Percentiles rank a stretch among this genome's conserved stretches.
Conservation (phyloP, 2,113 vertebrate genomes). For the Cercocebus atys region DNA sequence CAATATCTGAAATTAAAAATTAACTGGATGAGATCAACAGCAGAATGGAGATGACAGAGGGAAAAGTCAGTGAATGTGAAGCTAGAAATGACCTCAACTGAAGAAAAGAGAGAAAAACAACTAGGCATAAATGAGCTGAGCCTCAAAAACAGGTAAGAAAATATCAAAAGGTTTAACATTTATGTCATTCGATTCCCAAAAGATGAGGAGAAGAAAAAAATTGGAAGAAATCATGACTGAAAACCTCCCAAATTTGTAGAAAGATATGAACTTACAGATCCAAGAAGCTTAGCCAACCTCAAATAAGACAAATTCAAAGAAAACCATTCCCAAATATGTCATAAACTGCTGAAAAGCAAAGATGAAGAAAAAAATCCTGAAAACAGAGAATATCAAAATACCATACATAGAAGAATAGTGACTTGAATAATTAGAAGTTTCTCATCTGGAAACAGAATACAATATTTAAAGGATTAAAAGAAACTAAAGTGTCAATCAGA, state of each 20-base stretch:
- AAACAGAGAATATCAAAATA: neutral
- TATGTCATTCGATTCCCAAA: neutral
- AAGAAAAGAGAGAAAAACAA: neutral
- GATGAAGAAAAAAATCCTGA: neutral
- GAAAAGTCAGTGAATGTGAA: neutral
- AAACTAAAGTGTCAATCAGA: conserved; percentile 3
- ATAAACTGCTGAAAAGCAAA: neutral
- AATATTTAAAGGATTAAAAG: conserved; percentile 19
- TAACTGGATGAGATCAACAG: neutral
- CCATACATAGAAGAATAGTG: neutral
- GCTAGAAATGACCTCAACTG: neutral
- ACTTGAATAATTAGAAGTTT: neutral
- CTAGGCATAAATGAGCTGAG: neutral
- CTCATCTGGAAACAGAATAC: neutral
- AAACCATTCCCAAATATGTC: neutral
- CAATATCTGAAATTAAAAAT: neutral
- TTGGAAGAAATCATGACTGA: neutral
- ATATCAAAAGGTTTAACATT: neutral
- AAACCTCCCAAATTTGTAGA: neutral
- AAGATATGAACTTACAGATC: conserved; percentile 8
- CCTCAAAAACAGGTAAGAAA: neutral
- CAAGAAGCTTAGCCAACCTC: neutral
- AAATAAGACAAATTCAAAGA: neutral
- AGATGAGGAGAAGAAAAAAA: neutral
- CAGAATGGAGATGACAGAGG: neutral